Percentiles rank a stretch among this genome's conserved stretches.
Evolutionary conservation across 2,888 invertebrate genomes (phyloP).

Genomic region (Sesia apiformis): DNA sequence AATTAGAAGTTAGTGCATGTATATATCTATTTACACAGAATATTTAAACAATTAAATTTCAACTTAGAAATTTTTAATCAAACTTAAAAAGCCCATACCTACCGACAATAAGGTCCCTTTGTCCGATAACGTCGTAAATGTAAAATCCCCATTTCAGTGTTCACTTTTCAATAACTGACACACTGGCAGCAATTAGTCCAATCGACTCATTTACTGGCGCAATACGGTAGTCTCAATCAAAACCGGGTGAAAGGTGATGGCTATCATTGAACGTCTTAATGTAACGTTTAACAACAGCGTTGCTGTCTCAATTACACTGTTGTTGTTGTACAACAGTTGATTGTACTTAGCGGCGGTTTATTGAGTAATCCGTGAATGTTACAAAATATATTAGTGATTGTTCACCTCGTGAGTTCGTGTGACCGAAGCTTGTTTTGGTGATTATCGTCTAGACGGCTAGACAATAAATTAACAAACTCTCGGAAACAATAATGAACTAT

Average conservation of each 20-base stretch:
- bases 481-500: neutral
- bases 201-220: neutral
- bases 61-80: too few relatives aligned
- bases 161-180: slow-evolving; percentile 4
- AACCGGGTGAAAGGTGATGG: slow-evolving; percentile 4
- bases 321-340: slow-evolving; percentile 3
- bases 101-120: too few relatives aligned
- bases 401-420: neutral
- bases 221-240: neutral
- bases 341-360: neutral
- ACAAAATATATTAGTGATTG: neutral
- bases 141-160: neutral
- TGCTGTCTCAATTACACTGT: slow-evolving; percentile 6
- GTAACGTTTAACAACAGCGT: slow-evolving; percentile 6
- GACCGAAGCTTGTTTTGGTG: neutral
- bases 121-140: too few relatives aligned
- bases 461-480: neutral
- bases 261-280: slow-evolving; percentile 1
- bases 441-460: neutral
- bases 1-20: too few relatives aligned
- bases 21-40: too few relatives aligned
- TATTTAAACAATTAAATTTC: too few relatives aligned
- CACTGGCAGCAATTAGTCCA: neutral
- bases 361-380: neutral
- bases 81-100: too few relatives aligned